Percentiles rank a stretch among this genome's conserved stretches.
Conservation (phyloP, 2,888 invertebrate genomes). For the Ochlodes sylvanus region DNA sequence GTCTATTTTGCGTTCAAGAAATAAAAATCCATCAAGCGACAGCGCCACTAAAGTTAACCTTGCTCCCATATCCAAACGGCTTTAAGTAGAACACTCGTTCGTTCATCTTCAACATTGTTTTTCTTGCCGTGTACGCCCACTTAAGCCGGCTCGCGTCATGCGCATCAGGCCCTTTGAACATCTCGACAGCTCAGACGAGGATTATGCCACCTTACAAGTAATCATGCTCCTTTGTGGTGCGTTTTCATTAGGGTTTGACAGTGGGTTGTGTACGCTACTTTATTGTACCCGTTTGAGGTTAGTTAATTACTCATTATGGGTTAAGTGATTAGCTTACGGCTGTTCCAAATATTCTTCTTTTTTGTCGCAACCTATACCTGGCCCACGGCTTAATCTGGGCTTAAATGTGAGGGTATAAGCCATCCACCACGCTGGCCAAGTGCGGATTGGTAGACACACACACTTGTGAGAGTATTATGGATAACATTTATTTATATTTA, state of each 20-base stretch:
- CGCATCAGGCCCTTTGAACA: slow-evolving; percentile 2
- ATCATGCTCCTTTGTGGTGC: neutral
- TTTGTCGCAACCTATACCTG: no score
- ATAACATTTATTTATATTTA: no score
- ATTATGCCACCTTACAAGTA: slow-evolving; percentile 7
- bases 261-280: neutral
- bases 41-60: neutral
- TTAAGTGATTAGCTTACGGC: no score
- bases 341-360: no score
- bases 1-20: no score
- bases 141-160: neutral
- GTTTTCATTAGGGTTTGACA: neutral
- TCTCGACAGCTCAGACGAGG: slow-evolving; percentile 1
- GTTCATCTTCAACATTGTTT: slow-evolving; percentile 11
- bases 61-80: slow-evolving; percentile 5
- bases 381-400: no score
- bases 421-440: no score
- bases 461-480: no score
- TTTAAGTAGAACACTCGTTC: slow-evolving; percentile 10
- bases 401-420: no score
- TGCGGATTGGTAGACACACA: no score
- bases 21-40: neutral
- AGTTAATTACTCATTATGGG: no score
- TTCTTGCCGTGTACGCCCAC: slow-evolving; percentile 6
- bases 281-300: neutral